Percentiles rank a stretch among this genome's conserved stretches.
phyloP scores from a whole-genome alignment of 2,113 vertebrate genomes.

The Telmatochromis sp. region DNA sequence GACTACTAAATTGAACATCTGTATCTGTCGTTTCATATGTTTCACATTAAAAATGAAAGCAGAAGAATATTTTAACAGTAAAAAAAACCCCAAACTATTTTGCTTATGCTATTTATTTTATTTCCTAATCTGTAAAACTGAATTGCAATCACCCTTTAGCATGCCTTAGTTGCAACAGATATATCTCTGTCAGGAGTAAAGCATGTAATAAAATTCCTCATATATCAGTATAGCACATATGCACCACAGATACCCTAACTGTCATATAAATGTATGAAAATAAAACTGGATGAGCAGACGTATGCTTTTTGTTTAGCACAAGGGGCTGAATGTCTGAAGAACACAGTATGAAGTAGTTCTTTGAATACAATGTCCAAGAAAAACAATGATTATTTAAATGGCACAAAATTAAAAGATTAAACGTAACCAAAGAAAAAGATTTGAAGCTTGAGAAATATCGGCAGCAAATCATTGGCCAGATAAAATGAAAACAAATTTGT shows the following conservation, averaged over 20 bases:
- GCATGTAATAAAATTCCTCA: neutral
- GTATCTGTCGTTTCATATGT: neutral
- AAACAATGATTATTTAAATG: neutral
- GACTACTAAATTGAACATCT: neutral
- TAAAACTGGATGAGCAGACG: neutral
- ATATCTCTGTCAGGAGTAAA: neutral
- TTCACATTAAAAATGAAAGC: neutral
- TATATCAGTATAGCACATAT: neutral
- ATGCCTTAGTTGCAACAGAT: neutral
- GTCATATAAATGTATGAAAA: neutral
- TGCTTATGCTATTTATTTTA: neutral
- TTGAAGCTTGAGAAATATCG: neutral
- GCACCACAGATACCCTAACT: neutral
- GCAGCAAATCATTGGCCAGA: neutral
- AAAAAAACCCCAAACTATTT: accelerated
- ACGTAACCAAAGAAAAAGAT: neutral
- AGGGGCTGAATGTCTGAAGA: neutral
- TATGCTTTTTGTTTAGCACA: neutral
- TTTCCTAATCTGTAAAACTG: neutral
- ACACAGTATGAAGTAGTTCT: neutral
- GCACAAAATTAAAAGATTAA: neutral
- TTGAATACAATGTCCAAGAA: neutral
- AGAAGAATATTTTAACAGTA: neutral
- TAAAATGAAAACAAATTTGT: neutral
- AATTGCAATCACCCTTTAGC: neutral